A percentile compares a stretch with the other conserved stretches of the same genome.
Conservation (phyloP, 2,797 vertebrate genomes). For the Ctenopoma multispine region DNA sequence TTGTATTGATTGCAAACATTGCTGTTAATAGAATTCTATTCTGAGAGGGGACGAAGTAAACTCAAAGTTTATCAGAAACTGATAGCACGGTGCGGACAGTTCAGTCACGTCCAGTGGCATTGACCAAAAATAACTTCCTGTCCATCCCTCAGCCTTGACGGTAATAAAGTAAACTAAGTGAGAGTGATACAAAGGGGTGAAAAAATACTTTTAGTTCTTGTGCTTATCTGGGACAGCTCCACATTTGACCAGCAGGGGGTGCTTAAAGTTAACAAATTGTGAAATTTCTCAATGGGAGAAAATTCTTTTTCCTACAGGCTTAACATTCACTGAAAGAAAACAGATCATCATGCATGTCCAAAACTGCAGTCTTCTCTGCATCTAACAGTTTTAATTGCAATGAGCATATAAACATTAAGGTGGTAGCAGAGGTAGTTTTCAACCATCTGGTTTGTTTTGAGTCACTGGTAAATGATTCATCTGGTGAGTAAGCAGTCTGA, state of each 20-base stretch:
- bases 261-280: slow-evolving; percentile 4
- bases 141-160: background rate
- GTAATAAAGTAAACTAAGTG: slow-evolving; percentile 40
- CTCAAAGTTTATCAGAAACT: slow-evolving; percentile 66
- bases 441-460: slow-evolving; percentile 28
- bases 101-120: slow-evolving; percentile 64
- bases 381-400: slow-evolving; percentile 5
- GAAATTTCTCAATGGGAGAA: background rate
- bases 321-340: background rate
- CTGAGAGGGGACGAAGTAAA: slow-evolving; percentile 51
- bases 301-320: background rate
- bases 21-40: slow-evolving; percentile 69
- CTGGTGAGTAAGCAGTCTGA: slow-evolving; percentile 57
- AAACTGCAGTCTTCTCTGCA: background rate
- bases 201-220: background rate
- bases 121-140: slow-evolving; percentile 65
- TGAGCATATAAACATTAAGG: background rate
- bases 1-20: slow-evolving; percentile 48
- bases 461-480: slow-evolving; percentile 69
- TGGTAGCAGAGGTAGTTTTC: slow-evolving; percentile 15
- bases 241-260: slow-evolving; percentile 57
- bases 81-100: slow-evolving; percentile 38
- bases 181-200: background rate
- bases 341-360: background rate
- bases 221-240: background rate